phyloP scores from a whole-genome alignment of 2,888 invertebrate species.

The Cybosia mesomella region DNA sequence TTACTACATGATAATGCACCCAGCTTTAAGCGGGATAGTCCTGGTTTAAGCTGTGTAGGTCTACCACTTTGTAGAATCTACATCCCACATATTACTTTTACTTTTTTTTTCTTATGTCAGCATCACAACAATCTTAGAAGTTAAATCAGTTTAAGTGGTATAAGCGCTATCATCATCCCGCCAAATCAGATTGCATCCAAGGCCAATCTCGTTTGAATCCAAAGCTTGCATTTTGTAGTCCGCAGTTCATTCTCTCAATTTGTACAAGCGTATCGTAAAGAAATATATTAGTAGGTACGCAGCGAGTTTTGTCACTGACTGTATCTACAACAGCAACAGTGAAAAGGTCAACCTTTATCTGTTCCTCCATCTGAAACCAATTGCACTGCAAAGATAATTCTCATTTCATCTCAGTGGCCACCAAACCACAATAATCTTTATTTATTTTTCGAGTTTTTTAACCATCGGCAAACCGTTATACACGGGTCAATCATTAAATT shows the following conservation, averaged over 20 bases:
- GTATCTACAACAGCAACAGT: background rate
- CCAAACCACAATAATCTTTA: slow-evolving; percentile 26
- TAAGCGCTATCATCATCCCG: background rate
- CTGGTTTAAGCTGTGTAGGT: no score
- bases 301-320: background rate
- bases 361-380: slow-evolving; percentile 1
- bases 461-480: slow-evolving; percentile 42
- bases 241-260: background rate
- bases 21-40: background rate
- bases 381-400: background rate
- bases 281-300: background rate
- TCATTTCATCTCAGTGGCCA: background rate
- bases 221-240: no score
- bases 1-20: background rate
- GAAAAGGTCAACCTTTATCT: background rate
- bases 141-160: background rate
- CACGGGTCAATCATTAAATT: slow-evolving; percentile 57
- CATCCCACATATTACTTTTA: no score
- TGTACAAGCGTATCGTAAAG: background rate
- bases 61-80: no score
- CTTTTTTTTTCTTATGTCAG: no score
- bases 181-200: no score
- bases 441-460: slow-evolving; percentile 41
- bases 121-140: background rate
- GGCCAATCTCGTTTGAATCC: no score